phyloP scores from a whole-genome alignment of 2,113 vertebrate species.

The Sceloporus tristichus region DNA sequence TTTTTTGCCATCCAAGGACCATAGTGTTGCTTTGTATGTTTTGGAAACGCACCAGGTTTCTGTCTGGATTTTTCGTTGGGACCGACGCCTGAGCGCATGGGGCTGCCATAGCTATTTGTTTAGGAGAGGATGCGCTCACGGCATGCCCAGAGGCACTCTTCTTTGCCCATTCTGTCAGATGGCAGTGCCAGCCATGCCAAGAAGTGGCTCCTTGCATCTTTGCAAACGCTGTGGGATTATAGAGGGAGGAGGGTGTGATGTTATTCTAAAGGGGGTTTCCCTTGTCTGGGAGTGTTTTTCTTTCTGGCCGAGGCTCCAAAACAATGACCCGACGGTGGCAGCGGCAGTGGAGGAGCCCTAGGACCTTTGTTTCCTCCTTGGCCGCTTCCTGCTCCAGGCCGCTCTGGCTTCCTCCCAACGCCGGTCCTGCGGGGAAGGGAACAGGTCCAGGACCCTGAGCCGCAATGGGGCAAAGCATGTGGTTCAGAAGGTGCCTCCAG shows the following conservation, averaged over 20 bases:
- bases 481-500: too few relatives aligned
- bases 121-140: background rate
- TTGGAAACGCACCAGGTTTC: too few relatives aligned
- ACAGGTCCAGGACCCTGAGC: background rate
- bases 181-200: too few relatives aligned
- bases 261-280: background rate
- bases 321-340: constrained; percentile 5
- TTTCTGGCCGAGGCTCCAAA: background rate
- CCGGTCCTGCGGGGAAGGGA: background rate
- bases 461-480: background rate
- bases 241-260: too few relatives aligned
- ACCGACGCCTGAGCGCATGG: too few relatives aligned
- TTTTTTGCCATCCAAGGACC: too few relatives aligned
- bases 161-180: background rate
- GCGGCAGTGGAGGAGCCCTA: background rate
- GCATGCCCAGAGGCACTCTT: background rate
- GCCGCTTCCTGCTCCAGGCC: background rate
- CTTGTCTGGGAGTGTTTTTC: background rate
- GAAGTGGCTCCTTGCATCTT: background rate
- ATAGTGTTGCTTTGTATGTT: too few relatives aligned
- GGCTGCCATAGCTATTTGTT: background rate
- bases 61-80: too few relatives aligned
- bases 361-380: background rate
- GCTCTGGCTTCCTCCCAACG: background rate
- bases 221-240: background rate